Evolutionary conservation across 2,797 vertebrate genomes (phyloP).

Genomic region (Pipistrellus pipistrellus): DNA sequence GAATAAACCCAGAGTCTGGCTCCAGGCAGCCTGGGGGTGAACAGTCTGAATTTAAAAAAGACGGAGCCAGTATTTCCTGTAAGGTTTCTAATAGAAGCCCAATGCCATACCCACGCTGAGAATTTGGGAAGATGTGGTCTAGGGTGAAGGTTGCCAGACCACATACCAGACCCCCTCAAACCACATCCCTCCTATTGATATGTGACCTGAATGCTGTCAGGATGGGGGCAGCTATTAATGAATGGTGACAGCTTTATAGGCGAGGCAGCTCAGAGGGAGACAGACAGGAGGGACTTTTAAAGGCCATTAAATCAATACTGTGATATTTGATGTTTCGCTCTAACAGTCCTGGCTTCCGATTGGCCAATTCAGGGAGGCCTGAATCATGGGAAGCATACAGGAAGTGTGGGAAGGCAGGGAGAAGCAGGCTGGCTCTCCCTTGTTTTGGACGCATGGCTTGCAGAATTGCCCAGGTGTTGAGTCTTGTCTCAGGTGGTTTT

Average conservation of each 20-base stretch:
- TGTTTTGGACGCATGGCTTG: not conserved
- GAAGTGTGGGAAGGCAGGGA: not conserved
- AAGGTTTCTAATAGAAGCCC: not conserved
- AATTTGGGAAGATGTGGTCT: not conserved
- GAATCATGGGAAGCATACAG: too few relatives aligned
- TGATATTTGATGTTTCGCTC: conserved; percentile 71
- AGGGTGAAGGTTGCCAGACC: not conserved
- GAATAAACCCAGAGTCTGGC: conserved; percentile 63
- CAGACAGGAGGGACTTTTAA: conserved; percentile 76
- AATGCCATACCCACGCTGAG: not conserved
- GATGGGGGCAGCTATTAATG: conserved; percentile 49
- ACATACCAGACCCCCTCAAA: conserved; percentile 14
- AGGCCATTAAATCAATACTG: conserved; percentile 77
- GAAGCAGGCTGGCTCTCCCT: not conserved
- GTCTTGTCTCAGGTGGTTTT: not conserved
- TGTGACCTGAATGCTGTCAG: not conserved
- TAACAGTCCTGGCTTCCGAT: conserved; percentile 12
- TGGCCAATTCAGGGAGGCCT: not conserved
- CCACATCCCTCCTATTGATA: not conserved
- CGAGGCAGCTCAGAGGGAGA: not conserved
- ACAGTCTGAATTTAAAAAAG: conserved; percentile 53
- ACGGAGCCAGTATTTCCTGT: not conserved
- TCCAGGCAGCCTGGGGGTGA: conserved; percentile 46
- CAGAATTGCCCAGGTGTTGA: not conserved
- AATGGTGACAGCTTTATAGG: conserved; percentile 80